These are phyloP conservation scores for Delichon dasypus DNA, from an alignment of 2,797 vertebrate species.

Conservation along the genomic window DNA sequence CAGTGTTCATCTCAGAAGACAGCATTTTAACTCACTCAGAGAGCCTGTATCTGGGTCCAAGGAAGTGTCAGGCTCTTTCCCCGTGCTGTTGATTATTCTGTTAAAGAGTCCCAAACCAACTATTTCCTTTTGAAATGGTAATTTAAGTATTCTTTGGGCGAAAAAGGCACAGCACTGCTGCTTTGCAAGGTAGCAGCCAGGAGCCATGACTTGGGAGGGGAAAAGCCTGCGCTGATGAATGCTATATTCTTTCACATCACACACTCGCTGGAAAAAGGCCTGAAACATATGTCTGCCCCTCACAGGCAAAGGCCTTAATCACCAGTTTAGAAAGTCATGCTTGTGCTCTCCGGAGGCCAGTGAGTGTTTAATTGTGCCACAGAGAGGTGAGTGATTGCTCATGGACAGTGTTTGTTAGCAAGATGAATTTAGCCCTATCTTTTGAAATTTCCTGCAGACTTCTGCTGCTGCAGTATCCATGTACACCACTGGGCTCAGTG, in stretches of 20 bases:
- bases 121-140: neutral
- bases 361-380: conserved; percentile 11
- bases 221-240: neutral
- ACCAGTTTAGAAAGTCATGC: neutral
- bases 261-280: neutral
- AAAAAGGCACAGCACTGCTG: neutral
- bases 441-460: neutral
- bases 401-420: conserved; percentile 3
- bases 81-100: neutral
- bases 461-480: neutral
- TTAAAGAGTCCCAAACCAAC: neutral
- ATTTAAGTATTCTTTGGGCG: neutral
- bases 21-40: neutral
- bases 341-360: neutral
- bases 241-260: neutral
- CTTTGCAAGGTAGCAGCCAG: neutral
- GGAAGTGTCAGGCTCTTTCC: neutral
- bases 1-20: neutral
- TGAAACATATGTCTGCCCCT: neutral
- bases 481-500: neutral
- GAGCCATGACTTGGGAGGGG: neutral
- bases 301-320: neutral
- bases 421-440: neutral
- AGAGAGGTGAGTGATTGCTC: neutral
- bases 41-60: neutral